These are phyloP conservation scores for Physella acuta DNA, from an alignment of 1,140 invertebrate species.

Conservation along the genomic window DNA sequence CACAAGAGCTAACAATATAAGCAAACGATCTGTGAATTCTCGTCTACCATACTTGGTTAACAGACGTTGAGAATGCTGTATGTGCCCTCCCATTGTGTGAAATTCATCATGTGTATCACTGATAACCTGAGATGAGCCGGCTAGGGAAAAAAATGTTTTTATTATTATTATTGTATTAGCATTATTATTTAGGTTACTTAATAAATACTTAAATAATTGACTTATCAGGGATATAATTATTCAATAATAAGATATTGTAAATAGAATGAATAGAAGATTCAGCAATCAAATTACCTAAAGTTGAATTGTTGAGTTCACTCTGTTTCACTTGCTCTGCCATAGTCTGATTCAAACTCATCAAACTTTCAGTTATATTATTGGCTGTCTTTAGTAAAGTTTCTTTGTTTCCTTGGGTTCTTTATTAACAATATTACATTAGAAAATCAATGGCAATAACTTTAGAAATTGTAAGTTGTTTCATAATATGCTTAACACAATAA, in stretches of 20 bases:
- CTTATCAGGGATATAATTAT: too few relatives aligned
- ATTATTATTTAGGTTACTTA: too few relatives aligned
- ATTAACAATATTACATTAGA: too few relatives aligned
- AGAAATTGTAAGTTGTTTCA: too few relatives aligned
- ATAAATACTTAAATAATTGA: too few relatives aligned
- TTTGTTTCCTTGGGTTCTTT: slow-evolving; percentile 40
- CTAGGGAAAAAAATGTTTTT: too few relatives aligned
- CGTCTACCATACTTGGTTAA: slow-evolving; percentile 90
- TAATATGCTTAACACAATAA: too few relatives aligned
- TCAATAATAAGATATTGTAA: background rate
- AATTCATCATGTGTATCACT: slow-evolving; percentile 79
- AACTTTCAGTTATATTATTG: slow-evolving; percentile 71
- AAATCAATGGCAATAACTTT: too few relatives aligned
- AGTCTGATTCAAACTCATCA: slow-evolving; percentile 79
- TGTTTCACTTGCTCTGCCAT: slow-evolving; percentile 82
- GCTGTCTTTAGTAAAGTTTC: slow-evolving; percentile 47
- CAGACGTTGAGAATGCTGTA: slow-evolving; percentile 84
- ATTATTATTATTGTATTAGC: too few relatives aligned
- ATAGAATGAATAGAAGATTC: background rate
- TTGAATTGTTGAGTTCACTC: slow-evolving; percentile 81
- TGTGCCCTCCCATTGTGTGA: slow-evolving; percentile 79
- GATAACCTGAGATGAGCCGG: slow-evolving; percentile 55
- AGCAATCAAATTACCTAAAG: slow-evolving; percentile 65
- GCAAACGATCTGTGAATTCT: slow-evolving; percentile 91
- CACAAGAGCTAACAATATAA: slow-evolving; percentile 84